Evolutionary conservation across 2,888 invertebrate species (phyloP), one percentile per base, ranked within the genome.

Genomic region (Eilema griseolum): DNA sequence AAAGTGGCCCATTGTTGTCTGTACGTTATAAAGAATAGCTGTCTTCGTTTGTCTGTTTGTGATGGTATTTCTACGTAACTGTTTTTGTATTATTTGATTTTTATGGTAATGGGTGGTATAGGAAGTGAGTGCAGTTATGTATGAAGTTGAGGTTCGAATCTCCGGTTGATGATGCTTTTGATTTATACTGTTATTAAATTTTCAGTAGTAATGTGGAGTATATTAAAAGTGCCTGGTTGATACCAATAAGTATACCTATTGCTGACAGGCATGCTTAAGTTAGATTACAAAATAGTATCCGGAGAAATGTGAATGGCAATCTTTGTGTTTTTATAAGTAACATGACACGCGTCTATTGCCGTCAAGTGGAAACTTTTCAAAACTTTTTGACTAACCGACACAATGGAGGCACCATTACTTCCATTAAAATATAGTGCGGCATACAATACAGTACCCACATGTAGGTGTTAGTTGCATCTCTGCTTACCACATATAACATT

Each of bases 1-100:
- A 78, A 83, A 81, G 76, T 69, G 69, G 33, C 20, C 81, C 79
- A 81, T 81, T 81, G 81, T 81, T 73, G 69, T 71, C 74, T 65
- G 63, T 73, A 63, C 73, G 71, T 75, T 76, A 81, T 81, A 83
- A 81, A 81, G 83, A 76, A 61, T 56, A 33, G 41, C 78, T 80
- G 83, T 80, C 80, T 65, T 61, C 78, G 72, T 73, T 68, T 75
- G 73, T 83, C 71, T 78, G 76, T 72, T 66, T 66, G 76, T 72
- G 66, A 46, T 56, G 20, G 31, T 23, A 66, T 70, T 70, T 65
- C 69, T 77, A 61, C 67, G 74, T 65, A 78, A 75, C 66, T 64
- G 37, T 37, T 60, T 61, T 59, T 26, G 60, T 57, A 20, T 31
- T 52, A 52, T 52, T 52, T 24, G 64, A 65, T 67, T 67, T 61